phyloP scores from a whole-genome alignment of 2,113 vertebrate genomes.

The Kryptolebias marmoratus region DNA sequence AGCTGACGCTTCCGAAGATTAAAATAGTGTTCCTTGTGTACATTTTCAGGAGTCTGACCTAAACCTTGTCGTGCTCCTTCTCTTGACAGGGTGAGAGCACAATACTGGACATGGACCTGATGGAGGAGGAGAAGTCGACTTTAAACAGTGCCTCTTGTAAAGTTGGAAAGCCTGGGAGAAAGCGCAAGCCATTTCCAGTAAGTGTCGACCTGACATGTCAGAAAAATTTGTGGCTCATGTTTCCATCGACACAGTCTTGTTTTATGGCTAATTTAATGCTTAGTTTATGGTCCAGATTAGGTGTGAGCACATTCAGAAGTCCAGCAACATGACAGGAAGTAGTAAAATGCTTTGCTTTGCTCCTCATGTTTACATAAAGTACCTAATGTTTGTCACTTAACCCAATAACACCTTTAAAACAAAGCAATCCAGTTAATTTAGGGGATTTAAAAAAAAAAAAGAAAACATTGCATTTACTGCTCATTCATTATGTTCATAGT shows the following conservation, averaged over 20 bases:
- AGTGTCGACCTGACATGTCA: constrained; percentile 72
- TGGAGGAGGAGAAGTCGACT: constrained; percentile 85
- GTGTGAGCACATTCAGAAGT: neutral
- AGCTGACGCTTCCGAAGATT: too few relatives aligned
- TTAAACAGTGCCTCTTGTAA: constrained; percentile 83
- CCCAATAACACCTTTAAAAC: too few relatives aligned
- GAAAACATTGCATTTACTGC: too few relatives aligned
- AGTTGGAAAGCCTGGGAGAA: constrained; percentile 87
- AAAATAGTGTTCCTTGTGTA: too few relatives aligned
- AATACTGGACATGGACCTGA: constrained; percentile 79
- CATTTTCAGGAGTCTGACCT: too few relatives aligned
- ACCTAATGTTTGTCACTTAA: too few relatives aligned
- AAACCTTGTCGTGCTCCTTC: neutral
- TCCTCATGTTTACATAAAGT: too few relatives aligned
- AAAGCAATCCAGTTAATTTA: too few relatives aligned
- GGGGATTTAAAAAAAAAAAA: too few relatives aligned
- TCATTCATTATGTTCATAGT: too few relatives aligned
- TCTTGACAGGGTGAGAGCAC: constrained; percentile 84
- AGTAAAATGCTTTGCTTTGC: too few relatives aligned
- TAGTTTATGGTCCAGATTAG: neutral
- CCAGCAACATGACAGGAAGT: neutral
- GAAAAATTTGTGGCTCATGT: neutral
- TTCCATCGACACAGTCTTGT: neutral
- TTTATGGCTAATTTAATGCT: neutral
- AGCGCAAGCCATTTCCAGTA: constrained; percentile 89